phyloP scores from a whole-genome alignment of 2,888 invertebrate genomes.

The Chaitophorus viminalis region DNA sequence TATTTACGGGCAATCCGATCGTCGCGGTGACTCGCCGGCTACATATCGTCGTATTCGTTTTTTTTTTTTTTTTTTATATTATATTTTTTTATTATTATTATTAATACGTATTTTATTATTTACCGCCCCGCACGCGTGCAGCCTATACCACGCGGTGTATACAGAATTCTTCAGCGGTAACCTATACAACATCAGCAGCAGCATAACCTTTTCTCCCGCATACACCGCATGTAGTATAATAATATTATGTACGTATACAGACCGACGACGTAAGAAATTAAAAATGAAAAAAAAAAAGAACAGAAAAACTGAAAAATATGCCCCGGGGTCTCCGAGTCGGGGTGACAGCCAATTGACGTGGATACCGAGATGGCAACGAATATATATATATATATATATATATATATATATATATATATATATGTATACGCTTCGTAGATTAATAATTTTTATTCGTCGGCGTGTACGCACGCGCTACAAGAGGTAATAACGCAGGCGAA shows the following conservation, averaged over 20 bases:
- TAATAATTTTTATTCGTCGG: slow-evolving; percentile 33
- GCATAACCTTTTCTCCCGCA: neutral
- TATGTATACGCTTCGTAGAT: neutral
- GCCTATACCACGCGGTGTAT: too few species aligned
- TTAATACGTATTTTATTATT: neutral
- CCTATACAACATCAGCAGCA: neutral
- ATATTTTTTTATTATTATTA: slow-evolving; percentile 21
- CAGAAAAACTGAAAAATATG: neutral
- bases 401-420: too few species aligned
- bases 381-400: too few species aligned
- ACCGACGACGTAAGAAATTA: slow-evolving; percentile 19
- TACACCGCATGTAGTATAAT: too few species aligned
- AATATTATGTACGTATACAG: neutral
- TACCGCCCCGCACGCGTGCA: neutral
- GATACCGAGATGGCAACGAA: neutral
- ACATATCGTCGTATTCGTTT: neutral
- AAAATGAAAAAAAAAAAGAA: slow-evolving; percentile 11
- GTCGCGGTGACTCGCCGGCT: neutral
- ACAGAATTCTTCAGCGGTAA: neutral
- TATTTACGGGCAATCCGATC: slow-evolving; percentile 43
- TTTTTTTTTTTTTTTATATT: slow-evolving; percentile 1
- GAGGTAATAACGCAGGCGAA: neutral
- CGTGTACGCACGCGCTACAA: neutral
- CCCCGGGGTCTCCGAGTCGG: slow-evolving; percentile 38
- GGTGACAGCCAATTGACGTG: slow-evolving; percentile 59